These are phyloP conservation scores for Phyllostomus discolor DNA, from an alignment of 2,113 vertebrate genomes.

Conservation along the genomic window DNA sequence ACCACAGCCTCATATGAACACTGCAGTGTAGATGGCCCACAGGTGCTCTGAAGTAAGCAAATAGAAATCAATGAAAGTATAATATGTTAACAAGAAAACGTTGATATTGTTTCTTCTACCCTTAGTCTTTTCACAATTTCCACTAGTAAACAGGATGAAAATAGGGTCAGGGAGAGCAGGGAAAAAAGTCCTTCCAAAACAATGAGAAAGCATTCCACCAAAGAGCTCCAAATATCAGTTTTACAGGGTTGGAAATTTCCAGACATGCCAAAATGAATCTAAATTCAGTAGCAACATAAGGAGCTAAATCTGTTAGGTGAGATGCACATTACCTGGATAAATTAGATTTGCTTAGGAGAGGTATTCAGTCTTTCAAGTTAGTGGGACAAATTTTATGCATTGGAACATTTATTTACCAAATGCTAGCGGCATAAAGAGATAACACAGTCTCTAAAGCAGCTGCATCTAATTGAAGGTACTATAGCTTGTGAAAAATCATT, in stretches of 20 bases:
- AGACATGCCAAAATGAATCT: neutral
- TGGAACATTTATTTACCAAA: slow-evolving; percentile 30
- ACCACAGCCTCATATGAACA: neutral
- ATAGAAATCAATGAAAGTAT: neutral
- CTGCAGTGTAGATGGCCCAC: neutral
- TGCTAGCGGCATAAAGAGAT: neutral
- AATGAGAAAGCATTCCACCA: neutral
- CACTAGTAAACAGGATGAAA: neutral
- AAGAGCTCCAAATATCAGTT: neutral
- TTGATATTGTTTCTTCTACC: neutral
- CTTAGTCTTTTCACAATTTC: neutral
- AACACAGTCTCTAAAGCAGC: neutral
- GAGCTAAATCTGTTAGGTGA: slow-evolving; percentile 11
- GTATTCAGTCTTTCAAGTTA: slow-evolving; percentile 28
- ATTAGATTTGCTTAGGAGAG: slow-evolving; percentile 20
- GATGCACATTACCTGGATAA: slow-evolving; percentile 17
- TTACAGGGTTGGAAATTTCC: neutral
- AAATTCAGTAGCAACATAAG: slow-evolving; percentile 17
- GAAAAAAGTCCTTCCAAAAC: neutral
- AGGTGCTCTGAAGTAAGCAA: neutral
- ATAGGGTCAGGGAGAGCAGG: neutral
- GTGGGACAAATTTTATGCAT: neutral
- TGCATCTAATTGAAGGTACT: neutral
- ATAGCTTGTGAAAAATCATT: neutral
- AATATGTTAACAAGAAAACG: neutral